phyloP scores from a whole-genome alignment of 2,797 vertebrate species.

The Pseudochirops corinnae region DNA sequence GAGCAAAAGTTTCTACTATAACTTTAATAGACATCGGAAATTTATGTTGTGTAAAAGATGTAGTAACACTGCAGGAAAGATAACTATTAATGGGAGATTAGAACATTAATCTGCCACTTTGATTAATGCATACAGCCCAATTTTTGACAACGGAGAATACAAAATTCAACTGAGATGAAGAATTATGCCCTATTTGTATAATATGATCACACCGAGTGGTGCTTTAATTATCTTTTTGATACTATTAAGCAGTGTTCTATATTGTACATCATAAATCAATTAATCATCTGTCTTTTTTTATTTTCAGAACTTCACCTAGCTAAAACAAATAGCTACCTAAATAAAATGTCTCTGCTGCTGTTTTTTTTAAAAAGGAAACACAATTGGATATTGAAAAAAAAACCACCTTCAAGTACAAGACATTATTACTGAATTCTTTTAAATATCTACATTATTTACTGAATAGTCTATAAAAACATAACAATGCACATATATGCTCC shows the following conservation, averaged over 20 bases:
- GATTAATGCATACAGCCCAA: conserved; percentile 5
- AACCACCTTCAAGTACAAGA: neutral
- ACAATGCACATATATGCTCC: neutral
- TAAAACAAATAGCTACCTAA: conserved; percentile 19
- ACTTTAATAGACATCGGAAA: conserved; percentile 17
- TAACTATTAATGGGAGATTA: conserved; percentile 2
- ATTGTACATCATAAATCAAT: conserved; percentile 8
- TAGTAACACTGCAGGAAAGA: neutral
- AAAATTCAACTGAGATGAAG: neutral
- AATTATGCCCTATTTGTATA: conserved; percentile 1
- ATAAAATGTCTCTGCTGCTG: neutral
- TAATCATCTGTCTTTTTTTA: conserved; percentile 16
- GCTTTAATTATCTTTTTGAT: conserved; percentile 18
- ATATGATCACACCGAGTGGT: neutral
- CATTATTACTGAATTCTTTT: neutral
- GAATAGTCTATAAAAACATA: neutral
- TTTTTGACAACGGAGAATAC: conserved; percentile 21
- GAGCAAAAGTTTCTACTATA: conserved; percentile 25
- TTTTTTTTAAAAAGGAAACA: conserved; percentile 19
- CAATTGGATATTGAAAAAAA: neutral
- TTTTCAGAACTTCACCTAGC: conserved; percentile 34
- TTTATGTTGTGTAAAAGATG: neutral
- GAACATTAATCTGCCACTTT: conserved; percentile 18
- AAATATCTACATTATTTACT: conserved; percentile 6
- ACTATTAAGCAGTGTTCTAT: neutral